phyloP scores from a whole-genome alignment of 2,113 vertebrate genomes.

The Ammodramus savannarum region DNA sequence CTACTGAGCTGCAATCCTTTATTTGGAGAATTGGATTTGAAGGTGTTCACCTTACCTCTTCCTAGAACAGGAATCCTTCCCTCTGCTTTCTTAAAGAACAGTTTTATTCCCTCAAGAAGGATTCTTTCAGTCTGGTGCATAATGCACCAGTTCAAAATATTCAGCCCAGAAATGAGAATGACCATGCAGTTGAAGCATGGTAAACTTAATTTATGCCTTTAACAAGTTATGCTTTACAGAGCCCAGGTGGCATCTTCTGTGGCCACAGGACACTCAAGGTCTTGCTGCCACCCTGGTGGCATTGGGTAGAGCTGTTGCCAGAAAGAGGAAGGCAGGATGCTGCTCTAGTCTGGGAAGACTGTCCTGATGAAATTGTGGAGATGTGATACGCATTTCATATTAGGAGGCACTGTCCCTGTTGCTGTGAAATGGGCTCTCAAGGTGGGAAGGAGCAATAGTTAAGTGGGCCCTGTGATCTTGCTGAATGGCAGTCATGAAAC shows the following conservation, averaged over 20 bases:
- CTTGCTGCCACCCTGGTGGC: rapidly evolving
- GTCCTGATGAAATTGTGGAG: not conserved
- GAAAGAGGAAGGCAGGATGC: not conserved
- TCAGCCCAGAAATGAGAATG: constrained; percentile 58
- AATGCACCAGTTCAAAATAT: constrained; percentile 53
- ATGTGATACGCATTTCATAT: not conserved
- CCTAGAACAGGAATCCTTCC: constrained; percentile 31
- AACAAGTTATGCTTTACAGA: not conserved
- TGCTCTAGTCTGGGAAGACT: not conserved
- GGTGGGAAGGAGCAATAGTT: not conserved
- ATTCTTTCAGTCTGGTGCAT: constrained; percentile 52
- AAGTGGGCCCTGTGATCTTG: not conserved
- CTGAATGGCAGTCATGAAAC: not conserved
- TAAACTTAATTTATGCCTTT: not conserved
- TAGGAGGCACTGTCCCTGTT: not conserved
- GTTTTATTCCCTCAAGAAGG: constrained; percentile 50
- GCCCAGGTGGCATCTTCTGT: not conserved
- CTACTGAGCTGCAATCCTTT: not conserved
- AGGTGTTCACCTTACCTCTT: constrained; percentile 21
- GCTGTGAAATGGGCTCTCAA: not conserved
- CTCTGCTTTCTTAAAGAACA: constrained; percentile 45
- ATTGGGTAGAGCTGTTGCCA: not conserved
- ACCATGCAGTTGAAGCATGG: not conserved
- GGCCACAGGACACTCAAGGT: not conserved
- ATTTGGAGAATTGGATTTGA: constrained; percentile 10